Evolutionary conservation across 2,888 invertebrate genomes (phyloP), one percentile per base, ranked within the genome.

Genomic region (Lottia scabra): DNA sequence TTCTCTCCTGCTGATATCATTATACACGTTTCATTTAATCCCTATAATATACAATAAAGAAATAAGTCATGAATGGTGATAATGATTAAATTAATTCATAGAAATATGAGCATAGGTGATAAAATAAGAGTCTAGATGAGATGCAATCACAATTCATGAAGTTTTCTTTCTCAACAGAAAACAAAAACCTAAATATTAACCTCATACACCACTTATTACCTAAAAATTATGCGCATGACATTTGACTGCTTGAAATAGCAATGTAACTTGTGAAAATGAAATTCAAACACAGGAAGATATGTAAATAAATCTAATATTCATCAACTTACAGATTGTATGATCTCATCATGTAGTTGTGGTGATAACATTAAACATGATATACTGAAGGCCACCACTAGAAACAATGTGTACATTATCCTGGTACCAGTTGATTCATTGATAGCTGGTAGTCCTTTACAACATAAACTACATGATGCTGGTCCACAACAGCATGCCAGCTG

Each of bases 381-480:
- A 3, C 86, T 72, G 26, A 89, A 87, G 16, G 85, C 86, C 2
- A 90, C 65, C 5, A 89, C 76, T 2, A 90, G 81, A 67, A 88
- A 84, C 4, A 89, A 45, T 0, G 89, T 88, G 80, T 90, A 91
- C 88, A 90, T 88, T 23, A 89, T 76, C 12, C 91, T 84, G 16
- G 90, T 90, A 16, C 88, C 86, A 23, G 89, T 90, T 0, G 90
- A 90, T 77, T 90, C 90, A 67, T 85, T 87, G 67, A 90, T 84
- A 19, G 85, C 80, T 5, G 88, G 89, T 13, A 87, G 86, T 38
- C 82, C 84, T 12, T 83, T 73, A 72, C 90, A 90, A 76, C 90
- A 90, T 26, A 90, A 80, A 4, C 88, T 86, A 81, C 90, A 90
- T 23, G 89, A 84, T 44, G 86, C 84, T 27, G 89, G 87, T 8